These are phyloP conservation scores for Myotis lucifugus DNA, from an alignment of 2,113 vertebrate genomes.

Conservation along the genomic window DNA sequence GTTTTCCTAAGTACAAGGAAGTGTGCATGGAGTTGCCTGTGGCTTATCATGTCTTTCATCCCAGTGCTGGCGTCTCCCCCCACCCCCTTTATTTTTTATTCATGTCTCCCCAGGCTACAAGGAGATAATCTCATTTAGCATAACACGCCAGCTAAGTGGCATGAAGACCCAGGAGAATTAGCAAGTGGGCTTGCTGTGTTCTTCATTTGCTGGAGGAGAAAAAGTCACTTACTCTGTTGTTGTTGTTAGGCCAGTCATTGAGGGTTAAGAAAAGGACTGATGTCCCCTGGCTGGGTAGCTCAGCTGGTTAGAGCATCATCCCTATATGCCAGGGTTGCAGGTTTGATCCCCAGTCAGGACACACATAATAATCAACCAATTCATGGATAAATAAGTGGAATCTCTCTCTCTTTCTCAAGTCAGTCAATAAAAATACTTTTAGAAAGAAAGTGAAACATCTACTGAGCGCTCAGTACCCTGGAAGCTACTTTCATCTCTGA, in stretches of 20 bases:
- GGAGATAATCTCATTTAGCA: conserved; percentile 24
- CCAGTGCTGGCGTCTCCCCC: neutral
- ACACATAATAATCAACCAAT: neutral
- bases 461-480: neutral
- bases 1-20: conserved; percentile 18
- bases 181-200: neutral
- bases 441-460: neutral
- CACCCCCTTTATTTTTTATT: neutral
- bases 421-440: no score
- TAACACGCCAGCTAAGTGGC: neutral
- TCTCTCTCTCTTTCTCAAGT: no score
- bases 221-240: neutral
- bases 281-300: neutral
- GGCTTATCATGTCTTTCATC: conserved; percentile 18
- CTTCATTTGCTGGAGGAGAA: neutral
- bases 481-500: neutral
- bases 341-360: no score
- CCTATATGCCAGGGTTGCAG: neutral
- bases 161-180: neutral
- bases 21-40: neutral
- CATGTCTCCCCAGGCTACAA: neutral
- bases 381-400: neutral
- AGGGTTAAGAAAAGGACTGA: neutral
- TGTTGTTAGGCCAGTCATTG: neutral
- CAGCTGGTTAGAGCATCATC: neutral